Evolutionary conservation across 2,113 vertebrate genomes (phyloP), one percentile per base, ranked within the genome.

Genomic region (Malaclemys terrapin): DNA sequence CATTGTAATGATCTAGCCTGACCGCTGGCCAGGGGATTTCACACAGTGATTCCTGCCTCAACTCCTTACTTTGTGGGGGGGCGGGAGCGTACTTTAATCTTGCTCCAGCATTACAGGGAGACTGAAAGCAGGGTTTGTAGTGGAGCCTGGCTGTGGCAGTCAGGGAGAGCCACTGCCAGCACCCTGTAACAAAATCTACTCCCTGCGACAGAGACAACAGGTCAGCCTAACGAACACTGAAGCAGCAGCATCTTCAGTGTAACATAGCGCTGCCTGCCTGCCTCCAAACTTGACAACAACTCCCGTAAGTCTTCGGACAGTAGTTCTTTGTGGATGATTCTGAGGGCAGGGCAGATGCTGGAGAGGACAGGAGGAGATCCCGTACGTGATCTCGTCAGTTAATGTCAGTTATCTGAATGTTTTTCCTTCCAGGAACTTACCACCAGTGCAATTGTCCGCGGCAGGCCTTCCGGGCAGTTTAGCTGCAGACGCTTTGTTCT

Each of bases 401-500:
- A 90, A 91, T 91, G 35, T 1, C 69, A 91, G 80, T 56, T 94
- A 91, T 96, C 91, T 90, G 76, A 89, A 2, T 96, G 80, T 57
- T 82, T 97, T 97, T 95, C 90, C 95, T 94, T 97, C 81, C 88
- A 98, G 98, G 96, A 97, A 96, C 96, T 96, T 97, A 29, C 93
- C 97, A 96, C 96, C 97, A 80, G 81, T 95, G 91, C 97, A 96
- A 85, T 84, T 54, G 65, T 92, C 97, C 96, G 89, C 96, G 52
- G 95, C 95, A 94, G 96, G 97, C 76, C 96, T 93, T n/a, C 89
- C 94, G 57, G 84, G 94, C 12, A 97, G 94, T 52, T 83, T 95
- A 76, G 6, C 45, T 84, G 81, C 93, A 80, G 94, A 94, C 13
- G 59, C 94, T 86, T 90, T 94, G 12, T 94, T 93, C 83, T 93